Conservation (phyloP, 2,888 invertebrate species). For the Sepiola atlantica region DNA sequence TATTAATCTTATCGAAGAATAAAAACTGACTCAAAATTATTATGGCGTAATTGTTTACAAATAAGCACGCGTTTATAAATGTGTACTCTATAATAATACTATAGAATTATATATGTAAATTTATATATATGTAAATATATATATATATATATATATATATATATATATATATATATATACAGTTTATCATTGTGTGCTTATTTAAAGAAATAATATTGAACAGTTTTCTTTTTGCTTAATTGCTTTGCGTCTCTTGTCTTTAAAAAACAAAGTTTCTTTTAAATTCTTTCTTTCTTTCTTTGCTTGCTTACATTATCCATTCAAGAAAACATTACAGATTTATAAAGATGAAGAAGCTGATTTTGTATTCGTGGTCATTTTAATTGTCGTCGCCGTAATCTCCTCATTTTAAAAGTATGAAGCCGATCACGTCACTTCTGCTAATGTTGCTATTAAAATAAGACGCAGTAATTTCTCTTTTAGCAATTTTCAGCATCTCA, state of each 20-base stretch:
- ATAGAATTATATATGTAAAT: neutral
- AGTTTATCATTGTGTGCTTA: neutral
- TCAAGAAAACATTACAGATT: neutral
- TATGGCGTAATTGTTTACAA: too few species aligned
- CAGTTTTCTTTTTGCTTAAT: neutral
- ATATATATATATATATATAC: neutral
- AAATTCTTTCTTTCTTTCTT: neutral
- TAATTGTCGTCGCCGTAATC: too few species aligned
- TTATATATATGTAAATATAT: neutral
- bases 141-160: neutral
- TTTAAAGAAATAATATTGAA: neutral
- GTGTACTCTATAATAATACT: too few species aligned
- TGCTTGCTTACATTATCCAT: neutral
- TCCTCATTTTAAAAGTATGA: too few species aligned
- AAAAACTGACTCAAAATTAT: neutral
- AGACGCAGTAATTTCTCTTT: too few species aligned
- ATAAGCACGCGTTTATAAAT: too few species aligned
- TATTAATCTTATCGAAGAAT: neutral
- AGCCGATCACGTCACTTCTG: too few species aligned
- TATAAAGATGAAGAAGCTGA: neutral
- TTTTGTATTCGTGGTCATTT: too few species aligned
- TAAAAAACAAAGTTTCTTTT: neutral
- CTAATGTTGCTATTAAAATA: too few species aligned
- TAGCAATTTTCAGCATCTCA: too few species aligned
- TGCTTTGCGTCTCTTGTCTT: neutral